Evolutionary conservation across 2,888 invertebrate species (phyloP).

Genomic region (Agapostemon virescens): DNA sequence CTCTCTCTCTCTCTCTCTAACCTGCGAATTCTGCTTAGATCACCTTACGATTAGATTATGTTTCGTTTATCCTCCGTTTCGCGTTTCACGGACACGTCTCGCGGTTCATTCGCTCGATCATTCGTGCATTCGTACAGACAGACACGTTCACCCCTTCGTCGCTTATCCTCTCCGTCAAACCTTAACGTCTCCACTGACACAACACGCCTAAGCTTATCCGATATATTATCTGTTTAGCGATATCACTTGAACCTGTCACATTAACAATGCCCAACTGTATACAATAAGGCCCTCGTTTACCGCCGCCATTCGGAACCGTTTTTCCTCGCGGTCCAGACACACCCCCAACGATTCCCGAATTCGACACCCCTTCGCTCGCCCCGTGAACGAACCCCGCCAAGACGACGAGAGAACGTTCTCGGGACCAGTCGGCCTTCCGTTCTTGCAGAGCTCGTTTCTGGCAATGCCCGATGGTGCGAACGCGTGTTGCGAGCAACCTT

Average conservation of each 20-base stretch:
- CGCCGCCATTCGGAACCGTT: conserved; percentile 59
- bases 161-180: not conserved
- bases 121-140: conserved; percentile 1
- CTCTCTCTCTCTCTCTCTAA: not conserved
- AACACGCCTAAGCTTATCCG: conserved; percentile 65
- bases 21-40: conserved; percentile 43
- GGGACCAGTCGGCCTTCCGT: not conserved
- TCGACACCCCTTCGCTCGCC: not conserved
- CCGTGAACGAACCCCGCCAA: not conserved
- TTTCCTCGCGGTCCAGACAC: conserved; percentile 30
- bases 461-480: not conserved
- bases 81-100: conserved; percentile 1
- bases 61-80: conserved; percentile 24
- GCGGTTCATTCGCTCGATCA: not conserved
- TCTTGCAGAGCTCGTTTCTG: not conserved
- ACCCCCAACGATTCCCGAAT: too few relatives aligned
- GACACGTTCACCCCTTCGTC: conserved; percentile 20
- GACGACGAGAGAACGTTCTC: not conserved
- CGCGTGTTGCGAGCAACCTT: too few relatives aligned
- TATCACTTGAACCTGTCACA: conserved; percentile 76
- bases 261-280: conserved; percentile 80
- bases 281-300: conserved; percentile 79
- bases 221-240: conserved; percentile 75
- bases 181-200: conserved; percentile 43
- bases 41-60: conserved; percentile 59